Base-by-base conservation (phyloP, 2,113 vertebrate species). In the Nycticryphes semicollaris region DNA sequence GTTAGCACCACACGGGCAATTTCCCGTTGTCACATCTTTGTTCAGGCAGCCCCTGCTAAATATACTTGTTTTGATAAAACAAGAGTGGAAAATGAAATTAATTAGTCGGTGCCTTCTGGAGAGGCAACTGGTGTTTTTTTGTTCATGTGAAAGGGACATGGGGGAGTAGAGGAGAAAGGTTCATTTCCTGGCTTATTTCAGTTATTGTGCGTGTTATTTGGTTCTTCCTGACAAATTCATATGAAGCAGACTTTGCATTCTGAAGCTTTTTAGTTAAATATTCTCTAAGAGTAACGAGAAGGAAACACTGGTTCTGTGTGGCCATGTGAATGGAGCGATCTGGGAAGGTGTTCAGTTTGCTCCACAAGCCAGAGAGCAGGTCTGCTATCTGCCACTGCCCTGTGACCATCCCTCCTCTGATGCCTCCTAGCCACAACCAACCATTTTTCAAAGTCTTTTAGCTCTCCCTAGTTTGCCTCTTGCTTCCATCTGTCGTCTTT, bases 81-180 rank as follows among this genome's bases (percentile, higher is more conserved):
- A 81, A 89, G 80, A 90, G 23, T 92, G 73, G 80, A 37, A 84
- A 73, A 84, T 79, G 2, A 90, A 93, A 89, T 79, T 20, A 91
- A 79, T 92, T 82, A 89, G 77, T 57, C 66, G 31, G 18, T 81
- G 57, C 89, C 66, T 96, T 92, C 84, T 84, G 73, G 85, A 95
- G 83, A 70, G 47, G 67, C 50, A 93, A 4, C 35, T 68, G 84
- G 51, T 81, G 25, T 0, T 25, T 68, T 64, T 77, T 77, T 54
- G 67, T 91, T 84, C 3, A 0, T 27, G 16, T 51, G 27, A 81
- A 83, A 80, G 57, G 50, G 47, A 67, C 1, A 4, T 35, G 43
- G 56, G 24, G 59, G 54, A 69, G 54, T 5, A 16, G 50, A 69
- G 57, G 33, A 57, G 35, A 56, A 20, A 50, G 22, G 12, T 77